Evolutionary conservation across 2,113 vertebrate genomes (phyloP).

Genomic region (Lamprotornis superbus): DNA sequence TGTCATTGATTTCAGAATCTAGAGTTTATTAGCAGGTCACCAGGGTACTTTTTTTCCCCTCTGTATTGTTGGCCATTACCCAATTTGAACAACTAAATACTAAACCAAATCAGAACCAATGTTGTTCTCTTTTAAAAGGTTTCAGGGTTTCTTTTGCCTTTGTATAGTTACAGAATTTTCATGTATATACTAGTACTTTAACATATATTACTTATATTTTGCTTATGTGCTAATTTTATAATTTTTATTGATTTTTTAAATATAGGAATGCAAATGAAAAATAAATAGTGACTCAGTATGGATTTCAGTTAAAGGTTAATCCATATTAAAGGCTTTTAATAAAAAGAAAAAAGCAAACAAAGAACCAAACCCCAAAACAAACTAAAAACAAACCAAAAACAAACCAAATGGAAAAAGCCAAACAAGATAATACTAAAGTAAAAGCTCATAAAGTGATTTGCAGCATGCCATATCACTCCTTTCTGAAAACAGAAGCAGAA

Average conservation of each 20-base stretch:
- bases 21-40: slow-evolving; percentile 28
- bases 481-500: neutral
- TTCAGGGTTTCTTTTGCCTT: neutral
- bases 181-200: neutral
- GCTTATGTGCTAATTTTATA: neutral
- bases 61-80: neutral
- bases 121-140: neutral
- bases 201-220: neutral
- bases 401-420: neutral
- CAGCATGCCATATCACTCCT: neutral
- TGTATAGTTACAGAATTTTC: neutral
- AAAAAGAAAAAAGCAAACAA: neutral
- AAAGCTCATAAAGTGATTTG: neutral
- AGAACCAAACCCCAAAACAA: neutral
- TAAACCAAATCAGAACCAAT: neutral
- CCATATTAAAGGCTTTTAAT: neutral
- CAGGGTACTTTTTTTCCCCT: neutral
- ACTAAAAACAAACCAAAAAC: neutral
- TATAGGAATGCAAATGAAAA: neutral
- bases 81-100: neutral
- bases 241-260: neutral
- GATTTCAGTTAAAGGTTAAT: neutral
- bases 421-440: neutral
- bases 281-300: neutral
- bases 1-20: slow-evolving; percentile 52